These are phyloP conservation scores for Microctenopoma stevenorrisi DNA, from an alignment of 2,797 vertebrate species.

Conservation along the genomic window DNA sequence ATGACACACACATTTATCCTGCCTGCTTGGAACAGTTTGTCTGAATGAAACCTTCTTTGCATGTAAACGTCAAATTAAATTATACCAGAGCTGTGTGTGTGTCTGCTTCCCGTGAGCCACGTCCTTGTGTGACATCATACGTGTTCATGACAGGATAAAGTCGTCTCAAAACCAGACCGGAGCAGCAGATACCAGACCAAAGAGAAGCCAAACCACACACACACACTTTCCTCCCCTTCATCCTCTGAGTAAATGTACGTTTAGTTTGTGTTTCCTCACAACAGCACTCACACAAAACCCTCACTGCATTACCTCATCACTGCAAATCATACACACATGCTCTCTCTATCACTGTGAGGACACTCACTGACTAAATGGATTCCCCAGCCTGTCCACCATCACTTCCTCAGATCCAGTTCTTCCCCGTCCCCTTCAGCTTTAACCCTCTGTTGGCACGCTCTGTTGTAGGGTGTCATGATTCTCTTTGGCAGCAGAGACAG, in stretches of 20 bases:
- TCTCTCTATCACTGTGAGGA: not conserved
- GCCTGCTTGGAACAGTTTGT: too few relatives aligned
- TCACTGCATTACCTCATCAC: conserved; percentile 38
- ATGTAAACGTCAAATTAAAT: not conserved
- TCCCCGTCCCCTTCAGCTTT: too few relatives aligned
- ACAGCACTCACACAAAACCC: conserved; percentile 14
- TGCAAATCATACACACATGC: not conserved
- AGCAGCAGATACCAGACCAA: conserved; percentile 1
- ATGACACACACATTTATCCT: too few relatives aligned
- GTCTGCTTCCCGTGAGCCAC: not conserved
- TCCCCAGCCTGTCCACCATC: not conserved
- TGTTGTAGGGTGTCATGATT: too few relatives aligned
- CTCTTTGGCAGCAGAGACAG: too few relatives aligned
- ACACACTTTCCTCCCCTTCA: conserved; percentile 16
- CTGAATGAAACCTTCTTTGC: too few relatives aligned
- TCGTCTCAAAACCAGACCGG: conserved; percentile 6
- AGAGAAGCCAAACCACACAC: conserved; percentile 18
- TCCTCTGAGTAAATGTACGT: conserved; percentile 3
- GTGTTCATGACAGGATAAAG: conserved; percentile 4
- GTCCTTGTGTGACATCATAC: conserved; percentile 15
- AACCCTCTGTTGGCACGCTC: too few relatives aligned
- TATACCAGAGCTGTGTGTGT: not conserved
- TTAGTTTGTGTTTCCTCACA: conserved; percentile 17
- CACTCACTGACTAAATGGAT: not conserved
- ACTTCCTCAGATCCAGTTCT: not conserved